Percentiles rank a stretch among this genome's conserved stretches.
These are phyloP conservation scores for Mohoua ochrocephala DNA, from an alignment of 2,113 vertebrate genomes.

Conservation along the genomic window DNA sequence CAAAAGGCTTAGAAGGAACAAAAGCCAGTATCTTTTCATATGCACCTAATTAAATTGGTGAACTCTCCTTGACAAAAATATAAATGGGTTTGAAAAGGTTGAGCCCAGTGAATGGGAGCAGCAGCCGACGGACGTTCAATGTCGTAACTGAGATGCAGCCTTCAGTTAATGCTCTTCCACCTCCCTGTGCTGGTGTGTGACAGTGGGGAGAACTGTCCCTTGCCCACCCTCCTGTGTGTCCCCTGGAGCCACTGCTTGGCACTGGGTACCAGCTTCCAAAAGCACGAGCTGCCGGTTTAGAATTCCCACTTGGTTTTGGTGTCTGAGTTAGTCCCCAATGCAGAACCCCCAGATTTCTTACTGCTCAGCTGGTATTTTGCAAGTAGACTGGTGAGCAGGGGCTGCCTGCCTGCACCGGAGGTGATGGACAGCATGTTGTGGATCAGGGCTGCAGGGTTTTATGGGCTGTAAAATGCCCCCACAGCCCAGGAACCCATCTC, in stretches of 20 bases:
- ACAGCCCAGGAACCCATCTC: background rate
- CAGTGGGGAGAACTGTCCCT: background rate
- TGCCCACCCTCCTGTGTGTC: background rate
- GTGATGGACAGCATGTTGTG: background rate
- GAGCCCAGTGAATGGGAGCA: background rate
- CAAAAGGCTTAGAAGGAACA: background rate
- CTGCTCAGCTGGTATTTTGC: background rate
- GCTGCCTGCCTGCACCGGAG: background rate
- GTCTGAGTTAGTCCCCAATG: background rate
- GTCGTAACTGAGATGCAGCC: background rate
- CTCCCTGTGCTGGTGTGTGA: background rate
- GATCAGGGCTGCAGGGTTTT: background rate
- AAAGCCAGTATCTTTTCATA: slow-evolving; percentile 21
- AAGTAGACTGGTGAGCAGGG: background rate
- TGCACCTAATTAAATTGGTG: slow-evolving; percentile 22
- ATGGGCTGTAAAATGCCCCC: background rate
- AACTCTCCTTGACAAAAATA: background rate
- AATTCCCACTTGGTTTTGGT: background rate
- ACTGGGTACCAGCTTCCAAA: rapidly evolving
- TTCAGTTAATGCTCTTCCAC: background rate
- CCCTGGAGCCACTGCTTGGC: background rate
- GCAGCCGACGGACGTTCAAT: background rate
- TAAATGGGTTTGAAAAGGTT: background rate
- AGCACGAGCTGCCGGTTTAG: rapidly evolving
- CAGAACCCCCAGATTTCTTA: background rate